phyloP scores from a whole-genome alignment of 2,888 invertebrate genomes.

The Graphium colonna region DNA sequence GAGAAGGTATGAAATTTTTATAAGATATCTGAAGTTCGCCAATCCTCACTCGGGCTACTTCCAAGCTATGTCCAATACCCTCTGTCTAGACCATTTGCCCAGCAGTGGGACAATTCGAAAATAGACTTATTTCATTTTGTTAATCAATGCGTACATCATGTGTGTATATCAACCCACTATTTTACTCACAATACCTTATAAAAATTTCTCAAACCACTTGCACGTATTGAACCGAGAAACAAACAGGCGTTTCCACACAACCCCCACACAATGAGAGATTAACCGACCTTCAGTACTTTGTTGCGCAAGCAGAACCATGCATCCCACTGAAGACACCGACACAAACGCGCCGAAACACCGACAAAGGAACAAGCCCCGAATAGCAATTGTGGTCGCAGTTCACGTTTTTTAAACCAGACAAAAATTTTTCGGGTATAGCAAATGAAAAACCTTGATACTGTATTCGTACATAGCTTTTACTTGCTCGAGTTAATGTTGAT shows the following conservation, averaged over 20 bases:
- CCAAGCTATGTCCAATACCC: background rate
- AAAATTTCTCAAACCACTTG: background rate
- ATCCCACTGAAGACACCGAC: slow-evolving; percentile 40
- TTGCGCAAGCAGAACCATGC: slow-evolving; percentile 44
- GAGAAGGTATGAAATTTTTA: too few relatives aligned
- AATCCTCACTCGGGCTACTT: too few relatives aligned
- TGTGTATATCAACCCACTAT: background rate
- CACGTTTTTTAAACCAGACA: background rate
- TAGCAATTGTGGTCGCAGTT: slow-evolving; percentile 1
- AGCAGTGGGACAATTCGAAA: too few relatives aligned
- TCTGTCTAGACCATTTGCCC: background rate
- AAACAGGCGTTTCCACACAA: slow-evolving; percentile 42
- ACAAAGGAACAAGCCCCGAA: slow-evolving; percentile 30
- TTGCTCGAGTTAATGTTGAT: too few relatives aligned
- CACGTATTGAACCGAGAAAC: slow-evolving; percentile 6
- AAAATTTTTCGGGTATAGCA: too few relatives aligned
- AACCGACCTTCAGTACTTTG: slow-evolving; percentile 40
- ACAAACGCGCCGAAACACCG: slow-evolving; percentile 35
- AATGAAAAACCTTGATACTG: too few relatives aligned
- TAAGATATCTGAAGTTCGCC: too few relatives aligned
- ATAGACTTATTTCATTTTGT: background rate
- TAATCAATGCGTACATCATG: background rate
- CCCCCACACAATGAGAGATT: slow-evolving; percentile 54
- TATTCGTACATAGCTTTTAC: too few relatives aligned
- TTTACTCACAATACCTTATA: background rate